Evolutionary conservation across 2,113 vertebrate genomes (phyloP).

Genomic region (Callionymus lyra): DNA sequence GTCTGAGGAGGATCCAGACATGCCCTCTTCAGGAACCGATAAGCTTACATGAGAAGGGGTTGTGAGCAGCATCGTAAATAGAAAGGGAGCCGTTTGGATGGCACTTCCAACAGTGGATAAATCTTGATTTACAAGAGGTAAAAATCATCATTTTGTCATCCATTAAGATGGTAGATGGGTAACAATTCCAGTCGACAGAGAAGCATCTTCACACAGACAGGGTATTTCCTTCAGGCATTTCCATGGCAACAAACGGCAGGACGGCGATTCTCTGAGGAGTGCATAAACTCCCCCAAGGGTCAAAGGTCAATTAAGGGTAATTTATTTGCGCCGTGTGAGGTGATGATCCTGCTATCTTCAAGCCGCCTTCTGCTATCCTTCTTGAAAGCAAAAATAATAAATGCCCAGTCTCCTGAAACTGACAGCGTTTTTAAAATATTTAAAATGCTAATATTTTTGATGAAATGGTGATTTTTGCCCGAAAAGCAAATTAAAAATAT

Average conservation of each 20-base stretch:
- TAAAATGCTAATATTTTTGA: not conserved
- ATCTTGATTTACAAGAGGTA: no score
- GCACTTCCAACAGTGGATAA: no score
- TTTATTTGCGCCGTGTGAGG: conserved; percentile 45
- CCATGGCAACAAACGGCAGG: conserved; percentile 49
- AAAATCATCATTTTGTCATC: no score
- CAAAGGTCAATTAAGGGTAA: conserved; percentile 58
- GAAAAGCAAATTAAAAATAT: conserved; percentile 1
- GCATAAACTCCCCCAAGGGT: conserved; percentile 15
- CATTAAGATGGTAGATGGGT: no score
- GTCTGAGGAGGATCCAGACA: conserved; percentile 26
- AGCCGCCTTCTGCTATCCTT: conserved; percentile 4
- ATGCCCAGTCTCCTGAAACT: conserved; percentile 5
- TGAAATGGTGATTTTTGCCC: not conserved
- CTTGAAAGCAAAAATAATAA: conserved; percentile 4
- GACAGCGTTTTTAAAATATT: no score
- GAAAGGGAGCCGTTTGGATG: not conserved
- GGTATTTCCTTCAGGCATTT: conserved; percentile 29
- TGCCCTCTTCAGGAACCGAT: conserved; percentile 25
- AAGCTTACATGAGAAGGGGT: conserved; percentile 15
- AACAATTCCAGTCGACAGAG: no score
- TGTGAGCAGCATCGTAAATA: conserved; percentile 22
- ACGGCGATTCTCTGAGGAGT: conserved; percentile 28
- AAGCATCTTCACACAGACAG: no score
- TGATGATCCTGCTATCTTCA: conserved; percentile 23